Evolutionary conservation across 2,113 vertebrate species (phyloP).

Genomic region (Vimba vimba): DNA sequence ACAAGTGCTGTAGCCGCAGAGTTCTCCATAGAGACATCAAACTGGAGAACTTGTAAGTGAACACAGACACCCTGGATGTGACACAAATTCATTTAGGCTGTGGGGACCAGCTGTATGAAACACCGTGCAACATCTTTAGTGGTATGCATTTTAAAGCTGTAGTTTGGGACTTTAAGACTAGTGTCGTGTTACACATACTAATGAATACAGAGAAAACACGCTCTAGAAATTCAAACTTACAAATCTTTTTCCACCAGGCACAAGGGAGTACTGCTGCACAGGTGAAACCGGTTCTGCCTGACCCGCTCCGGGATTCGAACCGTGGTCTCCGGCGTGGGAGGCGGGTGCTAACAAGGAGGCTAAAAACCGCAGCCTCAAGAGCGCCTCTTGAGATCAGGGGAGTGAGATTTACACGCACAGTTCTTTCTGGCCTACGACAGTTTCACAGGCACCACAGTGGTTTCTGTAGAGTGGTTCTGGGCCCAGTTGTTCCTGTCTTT

Average conservation of each 20-base stretch:
- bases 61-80: neutral
- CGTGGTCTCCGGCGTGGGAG: too few relatives aligned
- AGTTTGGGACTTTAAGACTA: too few relatives aligned
- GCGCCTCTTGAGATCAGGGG: too few relatives aligned
- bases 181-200: neutral
- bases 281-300: too few relatives aligned
- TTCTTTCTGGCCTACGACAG: too few relatives aligned
- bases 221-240: neutral
- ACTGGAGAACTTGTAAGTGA: neutral
- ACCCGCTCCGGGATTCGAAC: too few relatives aligned
- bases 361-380: too few relatives aligned
- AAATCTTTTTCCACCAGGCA: neutral
- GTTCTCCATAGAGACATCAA: slow-evolving; percentile 4
- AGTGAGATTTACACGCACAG: too few relatives aligned
- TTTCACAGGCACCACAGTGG: too few relatives aligned
- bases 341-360: too few relatives aligned
- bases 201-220: neutral
- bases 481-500: too few relatives aligned
- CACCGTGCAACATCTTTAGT: neutral
- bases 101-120: neutral
- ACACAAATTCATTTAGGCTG: neutral
- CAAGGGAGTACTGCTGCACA: neutral
- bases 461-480: too few relatives aligned
- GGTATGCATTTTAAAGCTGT: neutral
- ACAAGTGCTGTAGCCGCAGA: neutral